Percentiles rank a stretch among this genome's conserved stretches.
Evolutionary conservation across 2,113 vertebrate genomes (phyloP).

Genomic region (Pteronura brasiliensis): DNA sequence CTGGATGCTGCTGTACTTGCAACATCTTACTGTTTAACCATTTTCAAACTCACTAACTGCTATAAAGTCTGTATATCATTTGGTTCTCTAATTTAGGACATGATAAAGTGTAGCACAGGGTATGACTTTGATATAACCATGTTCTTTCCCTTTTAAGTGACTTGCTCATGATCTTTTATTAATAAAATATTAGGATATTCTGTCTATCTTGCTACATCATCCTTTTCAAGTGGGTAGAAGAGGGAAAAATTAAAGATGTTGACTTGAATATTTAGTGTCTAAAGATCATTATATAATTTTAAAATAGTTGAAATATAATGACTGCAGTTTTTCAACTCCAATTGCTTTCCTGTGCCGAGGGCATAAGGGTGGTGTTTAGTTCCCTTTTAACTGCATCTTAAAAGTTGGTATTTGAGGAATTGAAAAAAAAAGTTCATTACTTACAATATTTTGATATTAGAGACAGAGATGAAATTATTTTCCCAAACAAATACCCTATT

Average conservation of each 20-base stretch:
- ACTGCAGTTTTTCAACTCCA: background rate
- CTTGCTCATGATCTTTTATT: background rate
- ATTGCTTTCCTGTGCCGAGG: background rate
- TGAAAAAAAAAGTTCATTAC: background rate
- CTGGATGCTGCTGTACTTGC: background rate
- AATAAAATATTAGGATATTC: background rate
- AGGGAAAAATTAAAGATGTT: background rate
- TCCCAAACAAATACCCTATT: background rate
- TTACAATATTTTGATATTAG: background rate
- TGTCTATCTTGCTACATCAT: background rate
- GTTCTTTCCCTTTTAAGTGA: background rate
- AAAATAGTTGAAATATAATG: background rate
- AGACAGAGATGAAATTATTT: conserved; percentile 13
- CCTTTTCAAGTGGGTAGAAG: background rate
- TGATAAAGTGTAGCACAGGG: background rate
- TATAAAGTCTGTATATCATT: background rate
- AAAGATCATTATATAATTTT: background rate
- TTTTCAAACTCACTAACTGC: background rate
- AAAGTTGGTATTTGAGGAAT: background rate
- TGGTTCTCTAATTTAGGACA: background rate
- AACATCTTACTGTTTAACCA: background rate
- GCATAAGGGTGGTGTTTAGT: background rate
- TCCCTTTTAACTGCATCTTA: background rate
- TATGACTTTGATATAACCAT: background rate
- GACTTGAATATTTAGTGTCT: background rate